Evolutionary conservation across 2,888 invertebrate species (phyloP).

Genomic region (Thymelicus lineola): DNA sequence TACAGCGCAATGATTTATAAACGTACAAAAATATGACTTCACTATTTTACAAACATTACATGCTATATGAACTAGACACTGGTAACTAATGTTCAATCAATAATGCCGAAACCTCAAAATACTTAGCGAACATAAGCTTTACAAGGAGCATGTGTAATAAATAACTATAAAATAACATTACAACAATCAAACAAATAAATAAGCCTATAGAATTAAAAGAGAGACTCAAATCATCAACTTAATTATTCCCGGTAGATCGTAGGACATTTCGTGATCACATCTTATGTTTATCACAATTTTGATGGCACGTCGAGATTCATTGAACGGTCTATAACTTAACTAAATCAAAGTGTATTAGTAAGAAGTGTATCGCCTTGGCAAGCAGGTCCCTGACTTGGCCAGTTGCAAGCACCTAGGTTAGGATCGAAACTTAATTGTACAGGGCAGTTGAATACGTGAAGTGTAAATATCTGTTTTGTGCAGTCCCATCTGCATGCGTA

Average conservation of each 20-base stretch:
- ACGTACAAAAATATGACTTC: slow-evolving; percentile 74
- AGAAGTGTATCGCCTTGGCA: slow-evolving; percentile 89
- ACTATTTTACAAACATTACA: slow-evolving; percentile 68
- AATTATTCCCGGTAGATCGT: slow-evolving; percentile 52
- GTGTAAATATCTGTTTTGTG: slow-evolving; percentile 89
- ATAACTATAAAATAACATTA: slow-evolving; percentile 80
- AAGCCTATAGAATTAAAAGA: slow-evolving; percentile 69
- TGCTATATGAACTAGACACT: slow-evolving; percentile 73
- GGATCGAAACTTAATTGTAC: slow-evolving; percentile 91
- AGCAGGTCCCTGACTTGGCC: slow-evolving; percentile 92
- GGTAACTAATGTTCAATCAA: slow-evolving; percentile 72
- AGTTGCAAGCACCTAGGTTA: slow-evolving; percentile 91
- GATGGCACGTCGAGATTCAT: slow-evolving; percentile 76
- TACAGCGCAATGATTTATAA: slow-evolving; percentile 74
- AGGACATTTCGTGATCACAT: slow-evolving; percentile 65
- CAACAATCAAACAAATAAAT: slow-evolving; percentile 80
- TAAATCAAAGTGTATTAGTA: slow-evolving; percentile 77
- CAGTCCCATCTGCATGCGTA: slow-evolving; percentile 93
- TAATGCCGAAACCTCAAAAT: slow-evolving; percentile 58
- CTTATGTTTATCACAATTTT: slow-evolving; percentile 67
- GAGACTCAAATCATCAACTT: slow-evolving; percentile 60
- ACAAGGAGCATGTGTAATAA: slow-evolving; percentile 73
- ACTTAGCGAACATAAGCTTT: slow-evolving; percentile 68
- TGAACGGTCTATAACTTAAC: slow-evolving; percentile 49
- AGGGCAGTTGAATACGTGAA: slow-evolving; percentile 92